Conservation (phyloP, 2,113 vertebrate species). For the Gadus macrocephalus region DNA sequence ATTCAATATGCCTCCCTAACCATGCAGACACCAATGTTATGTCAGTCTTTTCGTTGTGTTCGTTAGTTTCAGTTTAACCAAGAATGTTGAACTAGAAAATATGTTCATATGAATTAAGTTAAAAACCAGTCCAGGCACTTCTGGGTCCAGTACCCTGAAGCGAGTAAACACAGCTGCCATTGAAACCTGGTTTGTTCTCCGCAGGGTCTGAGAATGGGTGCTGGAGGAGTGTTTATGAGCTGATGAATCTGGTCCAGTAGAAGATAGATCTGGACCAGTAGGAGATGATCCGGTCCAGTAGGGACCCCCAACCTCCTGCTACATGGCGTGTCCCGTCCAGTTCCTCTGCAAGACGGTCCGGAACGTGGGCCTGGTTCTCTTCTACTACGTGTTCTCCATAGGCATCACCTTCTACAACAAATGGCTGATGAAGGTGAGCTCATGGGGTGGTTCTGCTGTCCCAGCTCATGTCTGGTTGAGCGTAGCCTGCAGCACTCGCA, state of each 20-base stretch:
- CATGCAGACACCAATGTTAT: too few relatives aligned
- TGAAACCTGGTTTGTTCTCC: too few relatives aligned
- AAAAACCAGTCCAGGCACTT: too few relatives aligned
- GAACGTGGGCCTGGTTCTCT: slow-evolving; percentile 76
- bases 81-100: too few relatives aligned
- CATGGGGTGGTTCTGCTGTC: neutral
- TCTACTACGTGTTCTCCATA: slow-evolving; percentile 89
- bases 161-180: too few relatives aligned
- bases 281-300: slow-evolving; percentile 14
- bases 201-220: neutral
- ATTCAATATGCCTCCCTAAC: too few relatives aligned
- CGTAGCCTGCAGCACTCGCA: too few relatives aligned
- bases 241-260: slow-evolving; percentile 29
- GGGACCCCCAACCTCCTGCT: slow-evolving; percentile 17
- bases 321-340: slow-evolving; percentile 65
- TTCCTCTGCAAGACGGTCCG: slow-evolving; percentile 71
- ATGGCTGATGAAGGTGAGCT: slow-evolving; percentile 84
- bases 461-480: too few relatives aligned
- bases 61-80: too few relatives aligned
- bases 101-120: too few relatives aligned
- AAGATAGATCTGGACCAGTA: neutral
- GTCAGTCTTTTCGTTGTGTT: too few relatives aligned
- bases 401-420: slow-evolving; percentile 96
- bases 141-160: too few relatives aligned
- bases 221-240: neutral